Conservation (phyloP, 2,888 invertebrate genomes). For the Ganaspis brasiliensis region DNA sequence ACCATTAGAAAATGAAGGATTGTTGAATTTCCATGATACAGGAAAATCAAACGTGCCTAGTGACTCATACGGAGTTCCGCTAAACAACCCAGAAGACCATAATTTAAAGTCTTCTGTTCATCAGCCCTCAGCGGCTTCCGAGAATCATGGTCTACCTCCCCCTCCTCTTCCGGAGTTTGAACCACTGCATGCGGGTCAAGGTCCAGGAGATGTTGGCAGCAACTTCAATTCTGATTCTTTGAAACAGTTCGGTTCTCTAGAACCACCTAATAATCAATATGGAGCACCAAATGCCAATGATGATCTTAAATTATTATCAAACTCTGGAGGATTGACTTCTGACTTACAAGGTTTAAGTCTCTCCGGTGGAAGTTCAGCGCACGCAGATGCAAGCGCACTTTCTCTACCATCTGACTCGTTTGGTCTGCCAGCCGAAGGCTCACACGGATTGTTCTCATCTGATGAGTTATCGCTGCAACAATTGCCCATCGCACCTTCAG, state of each 20-base stretch:
- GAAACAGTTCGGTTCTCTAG: conserved; percentile 58
- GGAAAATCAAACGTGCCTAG: conserved; percentile 73
- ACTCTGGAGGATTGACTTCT: conserved; percentile 59
- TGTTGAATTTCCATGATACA: conserved; percentile 54
- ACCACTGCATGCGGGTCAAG: conserved; percentile 73
- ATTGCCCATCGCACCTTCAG: conserved; percentile 61
- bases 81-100: conserved; percentile 75
- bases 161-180: conserved; percentile 75
- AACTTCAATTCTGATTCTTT: conserved; percentile 59
- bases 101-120: conserved; percentile 73
- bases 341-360: conserved; percentile 59
- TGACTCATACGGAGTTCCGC: conserved; percentile 83
- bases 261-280: conserved; percentile 49
- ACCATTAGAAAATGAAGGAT: conserved; percentile 77
- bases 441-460: conserved; percentile 50
- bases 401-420: conserved; percentile 52
- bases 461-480: conserved; percentile 67
- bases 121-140: conserved; percentile 67
- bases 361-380: conserved; percentile 51
- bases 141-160: conserved; percentile 74
- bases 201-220: conserved; percentile 59
- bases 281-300: conserved; percentile 59
- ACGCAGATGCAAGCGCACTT: conserved; percentile 31
- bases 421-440: conserved; percentile 48
- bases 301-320: conserved; percentile 64